Evolutionary conservation across 2,888 invertebrate genomes (phyloP), one percentile per base, ranked within the genome.

Genomic region (Troides helena): DNA sequence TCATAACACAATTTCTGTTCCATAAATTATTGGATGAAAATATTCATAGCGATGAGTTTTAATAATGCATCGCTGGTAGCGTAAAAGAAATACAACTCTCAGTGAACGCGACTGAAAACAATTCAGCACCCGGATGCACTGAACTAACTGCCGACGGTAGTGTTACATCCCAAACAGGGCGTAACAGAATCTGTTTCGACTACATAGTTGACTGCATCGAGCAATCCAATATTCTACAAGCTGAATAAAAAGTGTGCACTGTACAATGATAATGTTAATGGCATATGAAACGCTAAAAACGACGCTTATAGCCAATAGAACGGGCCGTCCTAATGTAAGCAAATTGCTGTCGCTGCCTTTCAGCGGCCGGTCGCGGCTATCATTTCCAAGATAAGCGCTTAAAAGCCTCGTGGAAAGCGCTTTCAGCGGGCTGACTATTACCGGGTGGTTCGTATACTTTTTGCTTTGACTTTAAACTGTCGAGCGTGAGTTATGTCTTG

Each of bases 321-420:
- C 85, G 84, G 83, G 84, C 81, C 85, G 86, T 88, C 85, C 90
- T 92, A 92, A 92, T 92, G 92, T 89, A 90, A 88, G 92, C 87
- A 92, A 92, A 92, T 92, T 92, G 92, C 89, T 89, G 88, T 89
- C 89, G 84, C 86, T 85, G 88, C 89, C 88, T 90, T 90, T 88
- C 91, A 89, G 81, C 86, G 88, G 88, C 89, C 90, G 89, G 90
- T 83, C 85, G 83, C 84, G 87, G 88, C 90, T 91, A 92, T 92
- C 92, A 90, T 90, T 90, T 85, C 83, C 88, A 90, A 90, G 92
- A 92, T 92, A 90, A 92, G 91, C 92, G 90, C 89, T 92, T 91
- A 92, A 92, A 92, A 92, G 92, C 92, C 85, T 87, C 85, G 85
- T 82, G 87, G 84, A 89, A 87, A 91, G 84, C 87, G 90, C 88